phyloP scores from a whole-genome alignment of 2,113 vertebrate species.

The Anarrhichthys ocellatus region DNA sequence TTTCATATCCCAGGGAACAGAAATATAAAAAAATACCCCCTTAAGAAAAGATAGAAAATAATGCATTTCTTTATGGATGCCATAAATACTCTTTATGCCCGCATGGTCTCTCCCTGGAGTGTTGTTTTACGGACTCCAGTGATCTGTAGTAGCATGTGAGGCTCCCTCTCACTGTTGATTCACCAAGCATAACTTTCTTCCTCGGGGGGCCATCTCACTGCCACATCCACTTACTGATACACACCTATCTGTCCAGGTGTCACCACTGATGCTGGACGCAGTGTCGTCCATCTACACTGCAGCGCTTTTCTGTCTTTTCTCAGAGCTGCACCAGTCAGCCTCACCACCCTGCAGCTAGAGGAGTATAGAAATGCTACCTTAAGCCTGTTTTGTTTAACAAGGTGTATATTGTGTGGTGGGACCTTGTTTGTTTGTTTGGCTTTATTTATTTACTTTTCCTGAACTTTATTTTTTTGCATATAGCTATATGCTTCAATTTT shows the following conservation, averaged over 20 bases:
- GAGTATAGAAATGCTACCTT: conserved; percentile 60
- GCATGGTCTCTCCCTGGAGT: background rate
- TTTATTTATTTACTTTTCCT: background rate
- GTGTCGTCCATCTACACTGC: conserved; percentile 3
- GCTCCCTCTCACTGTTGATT: conserved; percentile 24
- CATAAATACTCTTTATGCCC: conserved; percentile 35
- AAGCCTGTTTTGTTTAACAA: conserved; percentile 57
- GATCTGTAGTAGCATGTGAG: conserved; percentile 20
- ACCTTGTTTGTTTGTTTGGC: background rate
- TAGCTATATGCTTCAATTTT: background rate
- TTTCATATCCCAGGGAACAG: background rate
- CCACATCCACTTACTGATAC: conserved; percentile 37
- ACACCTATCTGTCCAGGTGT: conserved; percentile 41
- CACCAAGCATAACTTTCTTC: conserved; percentile 14
- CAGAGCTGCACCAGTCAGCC: conserved; percentile 37
- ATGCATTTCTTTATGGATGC: conserved; percentile 2
- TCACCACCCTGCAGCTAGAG: conserved; percentile 45
- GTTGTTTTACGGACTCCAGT: conserved; percentile 30
- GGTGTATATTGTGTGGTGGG: conserved; percentile 14
- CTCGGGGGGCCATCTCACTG: conserved; percentile 2
- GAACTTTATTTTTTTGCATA: background rate
- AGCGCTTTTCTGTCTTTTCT: conserved; percentile 41
- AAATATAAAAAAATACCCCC: background rate
- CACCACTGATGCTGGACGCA: conserved; percentile 28
- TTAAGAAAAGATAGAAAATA: background rate